Base-by-base conservation (phyloP, 1,140 invertebrate species). In the Zaprionus camerounensis region DNA sequence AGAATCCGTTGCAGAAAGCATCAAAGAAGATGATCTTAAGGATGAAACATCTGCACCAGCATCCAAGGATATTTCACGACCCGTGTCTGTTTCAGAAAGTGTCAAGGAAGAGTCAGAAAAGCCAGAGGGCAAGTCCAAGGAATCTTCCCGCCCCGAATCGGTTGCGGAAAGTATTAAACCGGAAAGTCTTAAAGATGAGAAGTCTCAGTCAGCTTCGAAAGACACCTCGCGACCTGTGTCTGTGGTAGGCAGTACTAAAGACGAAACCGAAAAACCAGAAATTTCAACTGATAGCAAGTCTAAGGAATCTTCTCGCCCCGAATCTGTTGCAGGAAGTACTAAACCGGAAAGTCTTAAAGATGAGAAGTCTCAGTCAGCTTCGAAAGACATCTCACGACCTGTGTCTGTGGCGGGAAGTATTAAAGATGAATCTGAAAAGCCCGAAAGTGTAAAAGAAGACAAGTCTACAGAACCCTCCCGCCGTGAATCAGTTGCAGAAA, bases 1-100 rank as follows among this genome's bases (percentile, higher is more conserved):
- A 11, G 71, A 65, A 36, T 91, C 85, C 1, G 78, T 64, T 0
- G 77, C 46, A 15, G 80, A 82, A 56, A 64, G 56, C 28, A 20
- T 57, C 5, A 72, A 80, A 62, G 12, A 31, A 2, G 63, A 76
- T 12, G 69, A 58, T 17, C 34, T 11, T 12, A 64, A 31, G 28
- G 63, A 49, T 13, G 55, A 58, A 12, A 34, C 41, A 20, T 80
- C 46, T 22, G 7, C 7, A 11, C 46, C 46, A 4, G 46, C 17
- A 3, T 49, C 74, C 53, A 58, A 49, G 55, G 84, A 76, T 11
- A 11, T 57, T 2, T 81, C 80, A 15, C 64, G 79, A 36, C 68
- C 68, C 12, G 72, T 70, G 44, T 82, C 83, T 1, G 63, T 74
- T 1, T 22, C 72, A 2, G 68, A 34, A 38, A 61, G 57, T 26